These are phyloP conservation scores for Standfussiana lucernea DNA, from an alignment of 2,888 invertebrate species.

Conservation along the genomic window DNA sequence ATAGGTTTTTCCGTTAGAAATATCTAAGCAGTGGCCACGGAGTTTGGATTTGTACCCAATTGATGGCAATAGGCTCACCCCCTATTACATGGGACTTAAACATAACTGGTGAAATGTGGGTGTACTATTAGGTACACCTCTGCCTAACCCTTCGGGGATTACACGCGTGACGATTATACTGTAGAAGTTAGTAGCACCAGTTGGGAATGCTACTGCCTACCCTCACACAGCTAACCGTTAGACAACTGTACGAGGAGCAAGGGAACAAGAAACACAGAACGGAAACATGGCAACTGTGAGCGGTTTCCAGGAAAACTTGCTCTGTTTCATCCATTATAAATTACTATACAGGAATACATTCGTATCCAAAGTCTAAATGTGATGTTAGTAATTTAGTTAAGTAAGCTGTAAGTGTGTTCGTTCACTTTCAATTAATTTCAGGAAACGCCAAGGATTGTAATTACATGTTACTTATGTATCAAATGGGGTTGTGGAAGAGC, in stretches of 20 bases:
- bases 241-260: not conserved
- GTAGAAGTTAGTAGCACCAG: not conserved
- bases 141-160: too few species aligned
- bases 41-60: too few species aligned
- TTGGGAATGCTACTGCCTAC: not conserved
- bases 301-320: not conserved
- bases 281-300: not conserved
- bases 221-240: not conserved
- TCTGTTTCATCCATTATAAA: not conserved
- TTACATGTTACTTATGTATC: conserved; percentile 22
- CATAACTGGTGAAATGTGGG: too few species aligned
- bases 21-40: too few species aligned
- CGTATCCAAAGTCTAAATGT: conserved; percentile 1
- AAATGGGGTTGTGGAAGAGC: conserved; percentile 3
- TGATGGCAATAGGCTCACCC: too few species aligned
- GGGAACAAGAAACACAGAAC: not conserved
- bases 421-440: conserved; percentile 18
- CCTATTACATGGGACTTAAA: too few species aligned
- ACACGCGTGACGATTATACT: too few species aligned
- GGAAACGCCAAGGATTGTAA: conserved; percentile 20
- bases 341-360: not conserved
- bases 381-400: conserved; percentile 10
- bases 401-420: not conserved
- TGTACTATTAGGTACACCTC: too few species aligned
- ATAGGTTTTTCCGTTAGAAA: too few species aligned